Conservation (phyloP, 2,113 vertebrate genomes). For the Lophotis ruficrista region DNA sequence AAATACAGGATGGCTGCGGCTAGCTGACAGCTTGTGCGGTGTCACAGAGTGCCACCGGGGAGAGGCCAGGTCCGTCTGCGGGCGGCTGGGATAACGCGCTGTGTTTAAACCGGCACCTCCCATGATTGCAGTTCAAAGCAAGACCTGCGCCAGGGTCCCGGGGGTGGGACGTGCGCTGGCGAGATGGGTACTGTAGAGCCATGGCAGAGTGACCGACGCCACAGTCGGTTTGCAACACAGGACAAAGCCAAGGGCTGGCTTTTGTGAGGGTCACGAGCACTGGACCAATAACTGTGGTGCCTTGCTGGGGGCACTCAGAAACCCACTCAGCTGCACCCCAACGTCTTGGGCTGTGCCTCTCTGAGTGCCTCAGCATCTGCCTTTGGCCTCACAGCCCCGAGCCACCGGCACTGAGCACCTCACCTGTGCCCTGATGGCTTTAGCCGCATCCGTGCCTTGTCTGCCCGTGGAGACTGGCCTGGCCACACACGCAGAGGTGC, state of each 20-base stretch:
- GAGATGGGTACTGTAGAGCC: not conserved
- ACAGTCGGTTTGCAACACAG: not conserved
- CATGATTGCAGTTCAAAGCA: not conserved
- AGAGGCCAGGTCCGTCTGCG: not conserved
- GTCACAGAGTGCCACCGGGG: not conserved
- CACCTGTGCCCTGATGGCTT: accelerated
- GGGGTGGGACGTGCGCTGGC: accelerated
- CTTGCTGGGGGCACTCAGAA: not conserved
- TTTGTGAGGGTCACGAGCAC: not conserved
- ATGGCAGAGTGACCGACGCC: not conserved
- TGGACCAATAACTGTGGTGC: not conserved
- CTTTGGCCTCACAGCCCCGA: not conserved
- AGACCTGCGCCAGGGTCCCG: not conserved
- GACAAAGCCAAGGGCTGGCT: not conserved
- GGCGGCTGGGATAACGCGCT: not conserved
- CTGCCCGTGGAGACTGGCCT: too few relatives aligned
- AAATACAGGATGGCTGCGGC: not conserved
- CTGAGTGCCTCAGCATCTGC: not conserved
- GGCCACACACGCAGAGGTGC: not conserved
- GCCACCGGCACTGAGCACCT: not conserved
- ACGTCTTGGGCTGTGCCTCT: not conserved
- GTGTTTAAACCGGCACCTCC: too few relatives aligned
- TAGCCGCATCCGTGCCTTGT: accelerated
- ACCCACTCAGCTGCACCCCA: not conserved
- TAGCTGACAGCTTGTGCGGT: not conserved